Evolutionary conservation across 2,888 invertebrate genomes (phyloP).

Genomic region (Ganaspis brasiliensis): DNA sequence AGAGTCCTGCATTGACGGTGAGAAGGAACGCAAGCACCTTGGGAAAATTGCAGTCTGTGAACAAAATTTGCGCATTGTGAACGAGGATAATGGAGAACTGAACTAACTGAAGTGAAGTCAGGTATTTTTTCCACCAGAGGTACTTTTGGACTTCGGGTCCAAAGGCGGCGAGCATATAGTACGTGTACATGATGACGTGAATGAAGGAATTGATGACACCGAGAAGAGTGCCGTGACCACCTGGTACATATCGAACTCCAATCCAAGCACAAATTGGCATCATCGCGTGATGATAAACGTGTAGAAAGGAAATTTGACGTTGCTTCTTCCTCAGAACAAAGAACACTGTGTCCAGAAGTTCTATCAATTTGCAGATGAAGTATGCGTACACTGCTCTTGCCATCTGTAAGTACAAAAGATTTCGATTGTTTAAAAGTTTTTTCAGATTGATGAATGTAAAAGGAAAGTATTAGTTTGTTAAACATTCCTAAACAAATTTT

Average conservation of each 20-base stretch:
- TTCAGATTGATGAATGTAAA: too few species aligned
- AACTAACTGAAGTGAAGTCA: constrained; percentile 93
- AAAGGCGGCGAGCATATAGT: constrained; percentile 93
- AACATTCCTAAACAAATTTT: too few species aligned
- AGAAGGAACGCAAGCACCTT: constrained; percentile 86
- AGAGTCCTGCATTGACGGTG: constrained; percentile 86
- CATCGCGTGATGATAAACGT: constrained; percentile 93
- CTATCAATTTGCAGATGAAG: constrained; percentile 89
- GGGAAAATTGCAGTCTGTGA: constrained; percentile 84
- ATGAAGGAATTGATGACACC: constrained; percentile 94
- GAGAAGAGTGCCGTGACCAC: constrained; percentile 93
- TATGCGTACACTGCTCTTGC: constrained; percentile 83
- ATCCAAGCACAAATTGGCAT: constrained; percentile 92
- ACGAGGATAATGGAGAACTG: constrained; percentile 90
- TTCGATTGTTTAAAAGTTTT: too few species aligned
- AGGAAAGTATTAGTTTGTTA: too few species aligned
- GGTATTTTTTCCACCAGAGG: constrained; percentile 97
- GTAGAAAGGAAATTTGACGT: constrained; percentile 92
- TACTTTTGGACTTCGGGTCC: constrained; percentile 94
- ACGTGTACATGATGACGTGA: constrained; percentile 95
- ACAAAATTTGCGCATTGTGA: constrained; percentile 83
- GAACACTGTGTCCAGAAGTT: constrained; percentile 91
- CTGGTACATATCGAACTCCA: constrained; percentile 89
- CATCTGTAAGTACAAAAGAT: constrained; percentile 75
- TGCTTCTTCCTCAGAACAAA: constrained; percentile 95